Conservation (phyloP, 2,888 invertebrate genomes). For the Himalopsyche anomala region DNA sequence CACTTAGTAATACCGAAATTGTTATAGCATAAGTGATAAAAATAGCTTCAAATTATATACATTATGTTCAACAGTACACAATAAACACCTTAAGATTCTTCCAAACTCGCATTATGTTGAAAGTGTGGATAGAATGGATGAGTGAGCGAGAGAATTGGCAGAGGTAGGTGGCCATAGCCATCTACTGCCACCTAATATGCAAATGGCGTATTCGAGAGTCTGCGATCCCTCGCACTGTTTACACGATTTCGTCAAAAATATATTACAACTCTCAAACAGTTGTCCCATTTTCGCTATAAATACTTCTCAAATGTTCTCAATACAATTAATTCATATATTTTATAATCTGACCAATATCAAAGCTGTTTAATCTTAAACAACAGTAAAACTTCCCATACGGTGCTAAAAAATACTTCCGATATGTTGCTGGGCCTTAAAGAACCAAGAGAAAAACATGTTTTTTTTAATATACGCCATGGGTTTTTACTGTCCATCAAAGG, state of each 20-base stretch:
- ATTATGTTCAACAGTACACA: background rate
- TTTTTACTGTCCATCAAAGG: no score
- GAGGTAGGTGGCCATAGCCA: background rate
- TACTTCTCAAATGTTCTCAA: no score
- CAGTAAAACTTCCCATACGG: no score
- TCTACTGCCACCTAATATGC: constrained; percentile 20
- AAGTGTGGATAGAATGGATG: constrained; percentile 31
- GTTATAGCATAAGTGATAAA: background rate
- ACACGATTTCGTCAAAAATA: constrained; percentile 36
- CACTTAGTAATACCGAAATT: background rate
- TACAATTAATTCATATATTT: no score
- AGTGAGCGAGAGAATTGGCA: background rate
- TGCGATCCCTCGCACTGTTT: constrained; percentile 35
- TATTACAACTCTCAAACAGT: constrained; percentile 31
- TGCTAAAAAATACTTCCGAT: no score
- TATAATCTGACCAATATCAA: no score
- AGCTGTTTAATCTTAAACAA: no score
- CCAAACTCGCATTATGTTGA: constrained; percentile 10
- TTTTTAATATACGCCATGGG: no score
- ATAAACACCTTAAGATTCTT: constrained; percentile 43
- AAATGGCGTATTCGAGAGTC: constrained; percentile 24
- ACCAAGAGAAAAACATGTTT: no score
- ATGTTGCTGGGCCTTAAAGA: no score
- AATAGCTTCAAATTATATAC: background rate
- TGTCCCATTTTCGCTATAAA: background rate